Evolutionary conservation across 2,797 vertebrate species (phyloP).

Genomic region (Gobionotothen gibberifrons): DNA sequence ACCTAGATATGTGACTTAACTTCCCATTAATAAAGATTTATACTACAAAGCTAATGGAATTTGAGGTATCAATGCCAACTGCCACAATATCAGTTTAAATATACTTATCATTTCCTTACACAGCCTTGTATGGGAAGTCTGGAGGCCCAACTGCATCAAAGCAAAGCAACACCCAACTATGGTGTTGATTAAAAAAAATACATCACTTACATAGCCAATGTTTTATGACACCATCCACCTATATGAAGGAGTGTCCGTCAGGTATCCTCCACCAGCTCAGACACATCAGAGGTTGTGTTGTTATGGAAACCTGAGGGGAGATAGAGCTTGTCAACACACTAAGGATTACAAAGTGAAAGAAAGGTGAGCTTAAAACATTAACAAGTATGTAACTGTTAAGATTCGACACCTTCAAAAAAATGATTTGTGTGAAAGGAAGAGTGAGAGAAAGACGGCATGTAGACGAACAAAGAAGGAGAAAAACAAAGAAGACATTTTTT

Average conservation of each 20-base stretch:
- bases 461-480: constrained; percentile 2
- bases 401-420: not conserved
- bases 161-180: constrained; percentile 5
- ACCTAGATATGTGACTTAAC: constrained; percentile 23
- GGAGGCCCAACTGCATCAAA: not conserved
- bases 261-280: not conserved
- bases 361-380: constrained; percentile 15
- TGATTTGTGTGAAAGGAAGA: not conserved
- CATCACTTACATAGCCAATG: not conserved
- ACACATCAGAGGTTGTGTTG: constrained; percentile 22
- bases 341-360: constrained; percentile 2
- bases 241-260: constrained; percentile 6
- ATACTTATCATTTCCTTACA: constrained; percentile 4
- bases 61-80: constrained; percentile 26
- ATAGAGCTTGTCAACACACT: not conserved
- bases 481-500: not conserved
- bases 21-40: constrained; percentile 22
- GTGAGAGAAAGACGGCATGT: constrained; percentile 7
- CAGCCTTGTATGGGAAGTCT: constrained; percentile 16
- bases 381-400: not conserved
- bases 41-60: constrained; percentile 41
- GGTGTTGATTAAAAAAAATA: not conserved
- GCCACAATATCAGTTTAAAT: constrained; percentile 20
- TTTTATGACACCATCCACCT: not conserved
- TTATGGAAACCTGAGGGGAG: constrained; percentile 34